Evolutionary conservation across 2,888 invertebrate genomes (phyloP).

Genomic region (Leptopilina syphax): DNA sequence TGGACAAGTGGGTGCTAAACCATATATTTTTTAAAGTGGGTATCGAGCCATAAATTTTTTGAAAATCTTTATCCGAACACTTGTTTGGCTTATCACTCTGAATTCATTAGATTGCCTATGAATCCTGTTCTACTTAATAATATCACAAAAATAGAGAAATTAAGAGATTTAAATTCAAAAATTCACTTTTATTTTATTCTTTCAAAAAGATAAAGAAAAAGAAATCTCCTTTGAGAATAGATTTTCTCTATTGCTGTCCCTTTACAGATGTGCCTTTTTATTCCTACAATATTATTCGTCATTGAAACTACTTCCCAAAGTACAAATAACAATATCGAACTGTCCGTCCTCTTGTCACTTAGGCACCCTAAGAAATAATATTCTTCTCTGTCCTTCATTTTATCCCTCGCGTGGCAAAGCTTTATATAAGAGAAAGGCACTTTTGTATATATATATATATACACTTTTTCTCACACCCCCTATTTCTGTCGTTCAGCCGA

Average conservation of each 20-base stretch:
- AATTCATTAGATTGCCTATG: no score
- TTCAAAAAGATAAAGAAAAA: not conserved
- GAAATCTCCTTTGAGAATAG: not conserved
- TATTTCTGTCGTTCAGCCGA: not conserved
- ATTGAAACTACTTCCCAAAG: constrained; percentile 27
- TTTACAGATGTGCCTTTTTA: not conserved
- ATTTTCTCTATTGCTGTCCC: not conserved
- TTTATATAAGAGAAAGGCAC: not conserved
- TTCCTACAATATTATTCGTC: constrained; percentile 13
- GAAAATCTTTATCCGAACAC: no score
- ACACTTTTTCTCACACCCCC: not conserved
- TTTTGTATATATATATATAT: not conserved
- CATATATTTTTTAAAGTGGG: no score
- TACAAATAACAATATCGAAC: constrained; percentile 63
- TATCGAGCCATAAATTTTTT: no score
- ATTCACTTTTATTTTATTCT: no score
- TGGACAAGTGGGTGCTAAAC: no score
- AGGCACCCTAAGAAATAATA: constrained; percentile 69
- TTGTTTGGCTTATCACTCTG: no score
- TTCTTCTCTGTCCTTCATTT: constrained; percentile 53
- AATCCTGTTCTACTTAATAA: no score
- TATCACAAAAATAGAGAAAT: no score
- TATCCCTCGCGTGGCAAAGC: not conserved
- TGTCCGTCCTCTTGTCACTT: constrained; percentile 71
- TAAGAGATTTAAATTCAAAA: no score